Conservation (phyloP, 2,888 invertebrate species). For the Melikaiella ostensackeni region DNA sequence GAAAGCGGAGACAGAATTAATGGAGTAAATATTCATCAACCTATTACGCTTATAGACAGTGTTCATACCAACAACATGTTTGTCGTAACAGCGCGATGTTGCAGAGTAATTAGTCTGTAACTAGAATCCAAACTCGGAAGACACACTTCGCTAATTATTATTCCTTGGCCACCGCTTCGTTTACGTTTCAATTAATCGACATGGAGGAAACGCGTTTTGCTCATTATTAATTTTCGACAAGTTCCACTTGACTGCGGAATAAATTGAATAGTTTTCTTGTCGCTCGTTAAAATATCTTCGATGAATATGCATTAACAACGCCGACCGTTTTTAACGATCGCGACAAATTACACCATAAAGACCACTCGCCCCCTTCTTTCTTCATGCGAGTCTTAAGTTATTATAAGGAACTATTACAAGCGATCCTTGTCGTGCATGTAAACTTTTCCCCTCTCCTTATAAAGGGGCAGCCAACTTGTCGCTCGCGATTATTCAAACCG, state of each 20-base stretch:
- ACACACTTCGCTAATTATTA: constrained; percentile 35
- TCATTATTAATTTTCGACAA: constrained; percentile 59
- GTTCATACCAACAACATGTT: not conserved
- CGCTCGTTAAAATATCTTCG: constrained; percentile 58
- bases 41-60: not conserved
- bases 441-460: constrained; percentile 38
- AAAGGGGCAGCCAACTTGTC: not conserved
- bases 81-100: not conserved
- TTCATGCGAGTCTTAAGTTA: constrained; percentile 62
- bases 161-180: constrained; percentile 14
- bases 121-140: constrained; percentile 20
- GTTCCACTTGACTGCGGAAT: constrained; percentile 52
- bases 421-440: constrained; percentile 50
- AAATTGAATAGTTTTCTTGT: constrained; percentile 44
- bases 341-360: constrained; percentile 63
- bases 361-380: not conserved
- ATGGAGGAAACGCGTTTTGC: constrained; percentile 1
- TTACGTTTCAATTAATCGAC: constrained; percentile 35
- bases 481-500: not conserved
- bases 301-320: constrained; percentile 63
- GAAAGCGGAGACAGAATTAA: not conserved
- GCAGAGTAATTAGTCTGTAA: constrained; percentile 31
- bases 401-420: constrained; percentile 58
- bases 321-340: constrained; percentile 61
- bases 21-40: constrained; percentile 1